These are phyloP conservation scores for Colossoma macropomum DNA, from an alignment of 2,113 vertebrate genomes.

Conservation along the genomic window DNA sequence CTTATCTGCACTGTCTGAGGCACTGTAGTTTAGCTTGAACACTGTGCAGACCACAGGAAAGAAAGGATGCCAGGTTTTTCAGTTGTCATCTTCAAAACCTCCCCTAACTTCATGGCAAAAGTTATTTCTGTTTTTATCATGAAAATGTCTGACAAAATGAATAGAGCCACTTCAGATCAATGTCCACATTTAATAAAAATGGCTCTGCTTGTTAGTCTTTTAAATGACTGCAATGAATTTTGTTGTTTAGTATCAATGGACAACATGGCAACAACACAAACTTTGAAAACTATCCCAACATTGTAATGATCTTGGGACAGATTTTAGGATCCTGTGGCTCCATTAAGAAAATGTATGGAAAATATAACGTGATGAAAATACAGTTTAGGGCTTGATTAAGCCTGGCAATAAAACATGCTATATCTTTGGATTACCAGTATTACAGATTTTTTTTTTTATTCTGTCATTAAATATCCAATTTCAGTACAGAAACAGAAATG, in stretches of 20 bases:
- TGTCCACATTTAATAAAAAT: neutral
- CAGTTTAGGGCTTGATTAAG: no score
- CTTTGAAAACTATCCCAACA: no score
- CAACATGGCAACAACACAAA: neutral
- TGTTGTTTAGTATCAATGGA: neutral
- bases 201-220: neutral
- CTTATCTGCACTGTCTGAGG: constrained; percentile 86
- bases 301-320: no score
- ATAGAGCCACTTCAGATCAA: neutral
- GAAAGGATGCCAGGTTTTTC: constrained; percentile 29
- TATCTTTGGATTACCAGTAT: no score
- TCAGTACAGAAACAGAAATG: no score
- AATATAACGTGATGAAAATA: no score
- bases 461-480: no score
- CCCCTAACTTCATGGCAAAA: neutral
- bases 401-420: no score
- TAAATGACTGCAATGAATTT: neutral
- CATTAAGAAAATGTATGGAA: no score
- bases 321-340: no score
- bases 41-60: constrained; percentile 67
- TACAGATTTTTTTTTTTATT: no score
- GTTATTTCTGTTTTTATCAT: neutral
- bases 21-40: constrained; percentile 87
- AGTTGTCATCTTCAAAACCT: neutral
- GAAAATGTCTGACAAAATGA: neutral